Conservation (phyloP, 1,140 invertebrate species). For the Cecropterus lyciades region DNA sequence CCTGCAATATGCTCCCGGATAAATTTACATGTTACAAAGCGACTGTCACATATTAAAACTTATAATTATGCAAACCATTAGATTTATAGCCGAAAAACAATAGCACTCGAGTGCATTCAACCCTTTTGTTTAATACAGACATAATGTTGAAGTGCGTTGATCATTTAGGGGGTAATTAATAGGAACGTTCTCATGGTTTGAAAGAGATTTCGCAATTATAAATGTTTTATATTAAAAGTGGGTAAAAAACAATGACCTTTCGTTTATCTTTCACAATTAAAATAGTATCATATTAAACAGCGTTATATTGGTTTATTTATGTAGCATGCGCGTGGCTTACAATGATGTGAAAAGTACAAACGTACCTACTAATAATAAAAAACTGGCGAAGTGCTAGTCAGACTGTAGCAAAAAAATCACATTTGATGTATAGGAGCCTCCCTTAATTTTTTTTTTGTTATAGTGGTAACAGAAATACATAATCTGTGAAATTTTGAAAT, state of each 20-base stretch:
- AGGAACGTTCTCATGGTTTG: constrained; percentile 70
- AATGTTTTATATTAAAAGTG: constrained; percentile 49
- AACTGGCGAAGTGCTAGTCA: too few species aligned
- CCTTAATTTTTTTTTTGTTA: too few species aligned
- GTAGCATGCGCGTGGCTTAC: not conserved
- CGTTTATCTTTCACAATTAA: constrained; percentile 24
- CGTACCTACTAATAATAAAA: too few species aligned
- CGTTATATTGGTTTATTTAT: constrained; percentile 1
- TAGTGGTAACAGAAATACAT: too few species aligned
- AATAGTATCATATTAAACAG: too few species aligned
- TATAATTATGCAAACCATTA: constrained; percentile 77
- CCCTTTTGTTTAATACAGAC: constrained; percentile 67
- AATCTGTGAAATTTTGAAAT: too few species aligned
- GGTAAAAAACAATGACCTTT: constrained; percentile 47
- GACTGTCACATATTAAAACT: constrained; percentile 79
- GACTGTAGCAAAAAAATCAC: too few species aligned
- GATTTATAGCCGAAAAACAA: constrained; percentile 82
- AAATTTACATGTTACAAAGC: constrained; percentile 80
- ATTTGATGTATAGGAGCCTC: too few species aligned
- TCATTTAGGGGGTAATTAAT: constrained; percentile 81
- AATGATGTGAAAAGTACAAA: too few species aligned
- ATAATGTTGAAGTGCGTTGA: constrained; percentile 56
- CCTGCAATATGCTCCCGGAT: constrained; percentile 57
- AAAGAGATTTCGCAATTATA: constrained; percentile 64
- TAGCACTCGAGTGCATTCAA: constrained; percentile 56